These are phyloP conservation scores for Cepaea nemoralis DNA, from an alignment of 1,140 invertebrate species.

Conservation along the genomic window DNA sequence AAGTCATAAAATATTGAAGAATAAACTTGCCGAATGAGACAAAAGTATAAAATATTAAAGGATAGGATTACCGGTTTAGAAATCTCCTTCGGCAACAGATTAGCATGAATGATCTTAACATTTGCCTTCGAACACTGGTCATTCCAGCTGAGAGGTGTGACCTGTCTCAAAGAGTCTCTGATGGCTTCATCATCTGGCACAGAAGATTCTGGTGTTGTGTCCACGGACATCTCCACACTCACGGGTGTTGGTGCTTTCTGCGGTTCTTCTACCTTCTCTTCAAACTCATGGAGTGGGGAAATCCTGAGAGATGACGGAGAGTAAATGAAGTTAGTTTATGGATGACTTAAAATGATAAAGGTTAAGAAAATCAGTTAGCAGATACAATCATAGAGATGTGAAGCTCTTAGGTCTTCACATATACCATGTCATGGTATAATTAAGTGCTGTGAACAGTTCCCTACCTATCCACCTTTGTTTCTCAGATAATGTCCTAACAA, in stretches of 20 bases:
- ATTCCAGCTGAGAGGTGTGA: slow-evolving; percentile 58
- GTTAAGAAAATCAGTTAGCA: no score
- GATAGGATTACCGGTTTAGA: slow-evolving; percentile 38
- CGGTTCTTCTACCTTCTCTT: background rate
- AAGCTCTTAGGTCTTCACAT: no score
- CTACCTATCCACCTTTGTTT: no score
- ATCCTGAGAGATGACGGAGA: background rate
- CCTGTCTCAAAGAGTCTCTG: background rate
- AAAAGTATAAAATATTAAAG: background rate
- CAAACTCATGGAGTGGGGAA: background rate
- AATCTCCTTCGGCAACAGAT: slow-evolving; percentile 21
- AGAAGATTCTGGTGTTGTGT: background rate
- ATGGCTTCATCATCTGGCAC: background rate
- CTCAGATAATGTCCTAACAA: no score
- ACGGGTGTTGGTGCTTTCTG: background rate
- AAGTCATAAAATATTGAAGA: no score
- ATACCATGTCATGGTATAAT: no score
- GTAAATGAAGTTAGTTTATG: no score
- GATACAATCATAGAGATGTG: no score
- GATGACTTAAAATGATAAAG: no score
- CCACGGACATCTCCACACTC: no score
- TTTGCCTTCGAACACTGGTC: slow-evolving; percentile 51
- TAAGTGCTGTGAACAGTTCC: no score
- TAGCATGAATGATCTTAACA: slow-evolving; percentile 54
- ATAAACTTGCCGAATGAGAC: no score